Conservation (phyloP, 2,888 invertebrate genomes). For the Molorchus minor region DNA sequence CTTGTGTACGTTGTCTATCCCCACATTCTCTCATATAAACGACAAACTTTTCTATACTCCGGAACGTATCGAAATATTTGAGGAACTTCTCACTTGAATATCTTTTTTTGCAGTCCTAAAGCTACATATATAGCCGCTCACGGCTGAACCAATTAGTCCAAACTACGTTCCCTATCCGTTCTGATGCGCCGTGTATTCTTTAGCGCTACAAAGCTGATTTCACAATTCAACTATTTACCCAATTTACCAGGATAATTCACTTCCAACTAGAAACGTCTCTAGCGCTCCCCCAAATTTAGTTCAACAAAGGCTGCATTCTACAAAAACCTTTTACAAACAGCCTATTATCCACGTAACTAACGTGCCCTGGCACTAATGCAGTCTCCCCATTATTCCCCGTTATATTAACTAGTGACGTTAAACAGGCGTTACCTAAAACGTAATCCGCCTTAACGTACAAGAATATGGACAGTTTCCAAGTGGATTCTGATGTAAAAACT, state of each 20-base stretch:
- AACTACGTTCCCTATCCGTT: no score
- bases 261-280: background rate
- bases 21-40: no score
- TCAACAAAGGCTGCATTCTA: background rate
- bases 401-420: conserved; percentile 15
- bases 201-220: no score
- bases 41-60: no score
- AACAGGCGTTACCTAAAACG: conserved; percentile 7
- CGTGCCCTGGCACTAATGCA: conserved; percentile 11
- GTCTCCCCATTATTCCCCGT: conserved; percentile 7
- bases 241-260: background rate
- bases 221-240: background rate
- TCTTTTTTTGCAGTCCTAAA: no score
- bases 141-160: no score
- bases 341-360: conserved; percentile 2
- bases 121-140: no score
- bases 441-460: background rate
- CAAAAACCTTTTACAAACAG: conserved; percentile 9
- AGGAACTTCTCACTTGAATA: no score
- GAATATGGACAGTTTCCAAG: background rate
- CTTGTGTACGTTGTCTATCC: no score
- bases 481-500: no score
- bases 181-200: no score
- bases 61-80: no score
- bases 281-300: background rate